Percentiles rank a stretch among this genome's conserved stretches.
Evolutionary conservation across 2,797 vertebrate species (phyloP).

Genomic region (Poliocrania exsul): DNA sequence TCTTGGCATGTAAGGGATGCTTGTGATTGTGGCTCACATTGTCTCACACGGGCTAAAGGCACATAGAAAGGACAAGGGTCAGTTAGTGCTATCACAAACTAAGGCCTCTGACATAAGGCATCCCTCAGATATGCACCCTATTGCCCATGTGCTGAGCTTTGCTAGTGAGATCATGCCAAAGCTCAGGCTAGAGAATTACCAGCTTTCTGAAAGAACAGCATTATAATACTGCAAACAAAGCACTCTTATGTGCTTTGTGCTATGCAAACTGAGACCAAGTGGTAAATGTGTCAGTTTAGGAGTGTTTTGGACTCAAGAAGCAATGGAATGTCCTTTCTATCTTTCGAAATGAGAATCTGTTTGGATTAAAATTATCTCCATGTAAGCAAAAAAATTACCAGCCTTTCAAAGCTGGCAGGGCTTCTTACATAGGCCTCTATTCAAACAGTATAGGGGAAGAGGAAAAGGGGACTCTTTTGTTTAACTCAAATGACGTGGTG

Average conservation of each 20-base stretch:
- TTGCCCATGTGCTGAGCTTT: conserved; percentile 12
- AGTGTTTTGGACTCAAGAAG: conserved; percentile 35
- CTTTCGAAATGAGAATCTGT: conserved; percentile 49
- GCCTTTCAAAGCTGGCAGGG: conserved; percentile 53
- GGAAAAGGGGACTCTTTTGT: conserved; percentile 56
- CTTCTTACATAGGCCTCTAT: conserved; percentile 49
- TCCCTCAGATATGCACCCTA: background rate
- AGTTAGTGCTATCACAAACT: conserved; percentile 38
- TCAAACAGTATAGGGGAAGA: conserved; percentile 35
- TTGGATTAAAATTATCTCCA: conserved; percentile 61
- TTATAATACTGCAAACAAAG: conserved; percentile 54
- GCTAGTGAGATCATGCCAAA: background rate
- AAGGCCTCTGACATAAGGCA: conserved; percentile 28
- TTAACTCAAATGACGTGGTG: conserved; percentile 36
- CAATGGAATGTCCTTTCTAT: conserved; percentile 57
- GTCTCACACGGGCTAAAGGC: background rate
- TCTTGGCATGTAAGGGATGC: conserved; percentile 41
- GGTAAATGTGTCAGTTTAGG: conserved; percentile 49
- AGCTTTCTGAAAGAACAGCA: conserved; percentile 51
- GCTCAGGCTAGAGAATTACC: conserved; percentile 10
- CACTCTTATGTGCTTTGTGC: conserved; percentile 47
- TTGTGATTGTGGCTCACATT: conserved; percentile 15
- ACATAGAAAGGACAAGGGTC: conserved; percentile 1
- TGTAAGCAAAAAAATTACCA: conserved; percentile 62
- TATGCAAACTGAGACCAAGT: conserved; percentile 46